Base-by-base conservation (phyloP, 2,888 invertebrate species). In the Corbicula japonica region DNA sequence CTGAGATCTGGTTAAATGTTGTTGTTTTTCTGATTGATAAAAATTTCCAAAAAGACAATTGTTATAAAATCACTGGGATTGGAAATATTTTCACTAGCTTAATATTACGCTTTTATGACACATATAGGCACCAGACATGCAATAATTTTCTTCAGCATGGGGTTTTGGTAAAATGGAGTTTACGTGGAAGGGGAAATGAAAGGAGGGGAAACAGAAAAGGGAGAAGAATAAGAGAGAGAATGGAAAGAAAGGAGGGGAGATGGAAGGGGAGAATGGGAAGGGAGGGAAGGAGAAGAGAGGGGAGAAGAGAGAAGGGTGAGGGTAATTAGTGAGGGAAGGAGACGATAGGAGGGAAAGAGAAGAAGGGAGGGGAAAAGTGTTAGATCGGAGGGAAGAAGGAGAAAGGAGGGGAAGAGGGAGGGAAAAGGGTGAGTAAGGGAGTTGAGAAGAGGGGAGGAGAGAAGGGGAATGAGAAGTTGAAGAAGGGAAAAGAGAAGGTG, bases 201-300 rank as follows among this genome's bases (percentile, higher is more conserved):
- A n/a, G n/a, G n/a, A n/a, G n/a, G n/a, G n/a, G n/a, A n/a, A n/a
- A n/a, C n/a, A 41, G 41, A 12, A n/a, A 52, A 1, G 1, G 23
- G 12, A 23, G 12, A n/a, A 21, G 23, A 1, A 21, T n/a, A 21
- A 52, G 72, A 90, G 92, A 23, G 92, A 60, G 50, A 28, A 21
- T 23, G 21, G 32, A 61, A 21, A 28, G 38, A 38, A 38, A 21
- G 46, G n/a, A 38, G 12, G 60, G 28, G 58, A 12, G 34, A n/a
- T 32, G n/a, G 18, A 35, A n/a, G 48, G 48, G 21, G 35, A 35
- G 35, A 56, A 35, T 32, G 35, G 32, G 26, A 23, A 52, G 21
- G 0, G 41, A 54, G 12, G 21, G n/a, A 1, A 23, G 26, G 23
- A 34, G 38, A 21, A 35, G 18, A n/a, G 48, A 2, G 1, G 30